phyloP scores from a whole-genome alignment of 2,797 vertebrate genomes.

The Bovichtus variegatus region DNA sequence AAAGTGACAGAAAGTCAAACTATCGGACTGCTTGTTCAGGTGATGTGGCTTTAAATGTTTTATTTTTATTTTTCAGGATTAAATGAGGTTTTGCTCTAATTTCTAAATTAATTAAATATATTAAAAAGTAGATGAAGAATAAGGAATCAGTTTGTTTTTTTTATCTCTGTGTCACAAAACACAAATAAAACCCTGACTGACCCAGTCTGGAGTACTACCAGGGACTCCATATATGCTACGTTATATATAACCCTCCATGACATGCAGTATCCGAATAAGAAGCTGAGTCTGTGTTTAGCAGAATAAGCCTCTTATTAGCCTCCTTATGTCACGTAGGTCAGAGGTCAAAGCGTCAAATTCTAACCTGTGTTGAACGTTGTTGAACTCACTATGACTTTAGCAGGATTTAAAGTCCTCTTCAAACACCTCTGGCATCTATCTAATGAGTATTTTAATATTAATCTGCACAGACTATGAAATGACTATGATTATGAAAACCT shows the following conservation, averaged over 20 bases:
- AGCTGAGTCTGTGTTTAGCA: neutral
- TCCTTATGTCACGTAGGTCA: constrained; percentile 39
- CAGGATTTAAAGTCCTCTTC: neutral
- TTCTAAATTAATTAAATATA: neutral
- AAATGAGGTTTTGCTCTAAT: neutral
- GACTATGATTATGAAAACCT: too few relatives aligned
- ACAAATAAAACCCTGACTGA: neutral
- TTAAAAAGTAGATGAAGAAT: neutral
- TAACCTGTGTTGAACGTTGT: neutral
- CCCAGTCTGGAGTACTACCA: neutral
- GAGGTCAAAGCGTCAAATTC: constrained; percentile 34
- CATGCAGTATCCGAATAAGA: neutral
- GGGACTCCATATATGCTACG: neutral
- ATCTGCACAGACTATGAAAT: neutral
- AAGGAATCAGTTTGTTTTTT: neutral
- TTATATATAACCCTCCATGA: neutral
- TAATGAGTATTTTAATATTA: neutral
- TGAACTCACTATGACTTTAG: neutral
- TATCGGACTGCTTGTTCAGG: neutral
- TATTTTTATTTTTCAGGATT: neutral
- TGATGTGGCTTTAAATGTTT: neutral
- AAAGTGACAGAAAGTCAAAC: neutral
- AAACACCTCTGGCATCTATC: neutral
- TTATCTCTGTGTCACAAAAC: neutral
- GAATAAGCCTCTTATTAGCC: constrained; percentile 21